These are phyloP conservation scores for Grus americana DNA, from an alignment of 2,113 vertebrate genomes.

Conservation along the genomic window DNA sequence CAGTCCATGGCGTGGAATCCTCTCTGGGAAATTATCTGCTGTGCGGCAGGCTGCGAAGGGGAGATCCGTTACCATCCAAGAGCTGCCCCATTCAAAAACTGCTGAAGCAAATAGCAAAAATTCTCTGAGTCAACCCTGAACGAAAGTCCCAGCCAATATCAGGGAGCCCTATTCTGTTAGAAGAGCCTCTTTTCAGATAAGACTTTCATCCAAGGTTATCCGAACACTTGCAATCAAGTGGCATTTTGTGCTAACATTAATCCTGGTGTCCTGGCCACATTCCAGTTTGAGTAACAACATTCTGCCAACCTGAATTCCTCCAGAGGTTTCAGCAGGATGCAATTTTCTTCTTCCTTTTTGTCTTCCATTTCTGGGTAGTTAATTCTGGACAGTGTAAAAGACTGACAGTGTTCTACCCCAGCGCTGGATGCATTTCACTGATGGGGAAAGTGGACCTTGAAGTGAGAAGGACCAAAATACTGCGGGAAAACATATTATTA, in stretches of 20 bases:
- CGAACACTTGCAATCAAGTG: constrained; percentile 40
- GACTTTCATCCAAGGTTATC: constrained; percentile 62
- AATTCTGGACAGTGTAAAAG: background rate
- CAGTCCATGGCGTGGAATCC: background rate
- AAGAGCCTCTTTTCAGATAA: constrained; percentile 50
- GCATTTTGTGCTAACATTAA: constrained; percentile 61
- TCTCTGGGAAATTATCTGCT: constrained; percentile 2
- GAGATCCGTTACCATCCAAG: constrained; percentile 25
- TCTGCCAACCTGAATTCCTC: constrained; percentile 45
- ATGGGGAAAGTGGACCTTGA: background rate
- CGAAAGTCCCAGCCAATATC: constrained; percentile 26
- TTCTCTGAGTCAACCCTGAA: constrained; percentile 22
- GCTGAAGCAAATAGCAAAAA: constrained; percentile 50
- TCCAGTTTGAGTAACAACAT: background rate
- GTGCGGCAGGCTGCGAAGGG: constrained; percentile 11
- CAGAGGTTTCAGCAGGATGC: constrained; percentile 8
- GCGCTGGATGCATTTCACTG: background rate
- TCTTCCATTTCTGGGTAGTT: background rate
- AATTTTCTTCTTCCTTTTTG: constrained; percentile 17
- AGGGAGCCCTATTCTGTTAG: constrained; percentile 24
- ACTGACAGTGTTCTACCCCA: background rate
- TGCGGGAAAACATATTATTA: background rate
- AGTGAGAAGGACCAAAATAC: background rate
- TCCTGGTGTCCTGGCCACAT: constrained; percentile 41
- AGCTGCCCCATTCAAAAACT: constrained; percentile 25